Evolutionary conservation across 1,140 invertebrate species (phyloP).

Genomic region (Rhopalosiphum maidis): DNA sequence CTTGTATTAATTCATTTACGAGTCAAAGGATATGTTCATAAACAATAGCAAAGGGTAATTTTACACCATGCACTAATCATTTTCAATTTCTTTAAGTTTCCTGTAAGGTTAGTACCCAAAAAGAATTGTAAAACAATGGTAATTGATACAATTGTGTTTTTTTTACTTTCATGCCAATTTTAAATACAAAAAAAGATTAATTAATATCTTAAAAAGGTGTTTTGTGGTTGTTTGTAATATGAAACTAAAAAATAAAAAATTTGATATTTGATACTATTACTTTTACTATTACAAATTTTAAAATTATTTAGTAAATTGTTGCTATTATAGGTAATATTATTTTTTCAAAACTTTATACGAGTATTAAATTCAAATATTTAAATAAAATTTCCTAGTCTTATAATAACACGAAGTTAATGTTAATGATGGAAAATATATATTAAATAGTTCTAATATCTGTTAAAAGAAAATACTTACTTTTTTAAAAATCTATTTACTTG

Average conservation of each 20-base stretch:
- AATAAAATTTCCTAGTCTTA: background rate
- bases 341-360: too few species aligned
- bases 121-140: background rate
- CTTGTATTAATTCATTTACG: background rate
- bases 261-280: background rate
- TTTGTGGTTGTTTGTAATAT: background rate
- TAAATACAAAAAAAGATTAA: conserved; percentile 3
- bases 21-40: background rate
- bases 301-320: too few species aligned
- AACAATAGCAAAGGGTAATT: conserved; percentile 32
- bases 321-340: too few species aligned
- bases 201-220: background rate
- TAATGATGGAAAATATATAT: background rate
- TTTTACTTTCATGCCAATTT: background rate
- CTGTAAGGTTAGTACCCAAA: background rate
- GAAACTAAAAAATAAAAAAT: too few species aligned
- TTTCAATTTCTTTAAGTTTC: conserved; percentile 2
- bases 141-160: background rate
- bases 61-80: background rate
- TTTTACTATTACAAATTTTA: too few species aligned
- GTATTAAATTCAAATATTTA: background rate
- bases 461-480: background rate
- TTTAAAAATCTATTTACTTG: background rate
- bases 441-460: background rate
- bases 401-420: background rate